phyloP scores from a whole-genome alignment of 64 coral and sea anemone species.

The Platygyra sinensis region DNA sequence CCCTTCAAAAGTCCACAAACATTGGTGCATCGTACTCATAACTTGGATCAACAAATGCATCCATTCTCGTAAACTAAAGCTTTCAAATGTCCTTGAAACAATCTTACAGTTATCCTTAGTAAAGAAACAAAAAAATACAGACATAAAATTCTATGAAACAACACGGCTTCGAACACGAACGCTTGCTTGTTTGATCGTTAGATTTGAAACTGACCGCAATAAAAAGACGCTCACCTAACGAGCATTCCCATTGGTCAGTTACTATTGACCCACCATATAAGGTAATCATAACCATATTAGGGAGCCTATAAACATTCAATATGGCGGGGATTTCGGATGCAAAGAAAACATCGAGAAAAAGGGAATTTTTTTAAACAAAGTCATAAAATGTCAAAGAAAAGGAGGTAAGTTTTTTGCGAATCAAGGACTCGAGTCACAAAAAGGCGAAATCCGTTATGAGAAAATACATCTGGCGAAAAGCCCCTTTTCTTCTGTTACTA shows the following conservation, averaged over 20 bases:
- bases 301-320: no score
- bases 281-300: no score
- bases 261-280: no score
- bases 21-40: constrained; percentile 91
- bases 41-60: constrained; percentile 35
- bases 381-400: neutral
- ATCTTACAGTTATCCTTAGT: neutral
- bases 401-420: neutral
- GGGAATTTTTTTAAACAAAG: no score
- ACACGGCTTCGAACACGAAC: neutral
- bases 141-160: neutral
- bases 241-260: constrained; percentile 34
- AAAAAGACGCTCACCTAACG: constrained; percentile 11
- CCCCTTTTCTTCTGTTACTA: no score
- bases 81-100: neutral
- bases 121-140: neutral
- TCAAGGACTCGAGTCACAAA: neutral
- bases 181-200: constrained; percentile 35
- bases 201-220: constrained; percentile 20
- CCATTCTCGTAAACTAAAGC: constrained; percentile 42
- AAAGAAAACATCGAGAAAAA: no score
- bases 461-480: no score
- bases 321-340: no score
- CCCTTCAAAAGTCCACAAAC: constrained; percentile 83
- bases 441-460: no score